These are phyloP conservation scores for Brachymystax lenok DNA, from an alignment of 2,797 vertebrate genomes.

Conservation along the genomic window DNA sequence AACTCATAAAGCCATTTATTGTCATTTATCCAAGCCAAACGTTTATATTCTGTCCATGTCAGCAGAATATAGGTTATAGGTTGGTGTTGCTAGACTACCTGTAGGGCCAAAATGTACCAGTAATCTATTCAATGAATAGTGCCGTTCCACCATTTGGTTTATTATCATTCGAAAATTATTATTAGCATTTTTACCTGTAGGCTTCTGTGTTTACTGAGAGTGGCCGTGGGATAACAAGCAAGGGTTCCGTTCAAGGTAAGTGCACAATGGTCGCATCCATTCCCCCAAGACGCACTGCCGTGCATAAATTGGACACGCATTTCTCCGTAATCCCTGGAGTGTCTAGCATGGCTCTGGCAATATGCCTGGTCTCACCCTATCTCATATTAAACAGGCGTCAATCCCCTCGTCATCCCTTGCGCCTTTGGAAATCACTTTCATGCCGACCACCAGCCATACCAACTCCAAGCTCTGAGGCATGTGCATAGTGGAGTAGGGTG, in stretches of 20 bases:
- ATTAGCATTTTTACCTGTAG: conserved; percentile 2
- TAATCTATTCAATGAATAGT: neutral
- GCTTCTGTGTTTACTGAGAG: conserved; percentile 37
- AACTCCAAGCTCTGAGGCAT: conserved; percentile 8
- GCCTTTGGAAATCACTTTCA: conserved; percentile 63
- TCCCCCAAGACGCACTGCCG: conserved; percentile 50
- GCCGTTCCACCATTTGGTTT: neutral
- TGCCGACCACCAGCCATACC: conserved; percentile 46
- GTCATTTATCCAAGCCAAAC: neutral
- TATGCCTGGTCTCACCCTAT: conserved; percentile 60
- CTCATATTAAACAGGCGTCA: conserved; percentile 66
- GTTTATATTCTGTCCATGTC: neutral
- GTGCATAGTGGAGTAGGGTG: neutral
- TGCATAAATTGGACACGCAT: conserved; percentile 67
- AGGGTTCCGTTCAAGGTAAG: conserved; percentile 47
- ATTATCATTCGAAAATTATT: too few species aligned
- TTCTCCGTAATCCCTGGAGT: conserved; percentile 63
- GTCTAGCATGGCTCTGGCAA: conserved; percentile 58
- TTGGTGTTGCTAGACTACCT: neutral
- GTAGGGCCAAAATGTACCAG: neutral
- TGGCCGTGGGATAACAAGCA: conserved; percentile 49
- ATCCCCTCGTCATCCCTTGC: conserved; percentile 49
- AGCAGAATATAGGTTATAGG: neutral
- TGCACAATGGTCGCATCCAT: conserved; percentile 56
- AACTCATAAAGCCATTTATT: neutral